Base-by-base conservation (phyloP, 1,140 invertebrate species). In the Neodiprion lecontei region DNA sequence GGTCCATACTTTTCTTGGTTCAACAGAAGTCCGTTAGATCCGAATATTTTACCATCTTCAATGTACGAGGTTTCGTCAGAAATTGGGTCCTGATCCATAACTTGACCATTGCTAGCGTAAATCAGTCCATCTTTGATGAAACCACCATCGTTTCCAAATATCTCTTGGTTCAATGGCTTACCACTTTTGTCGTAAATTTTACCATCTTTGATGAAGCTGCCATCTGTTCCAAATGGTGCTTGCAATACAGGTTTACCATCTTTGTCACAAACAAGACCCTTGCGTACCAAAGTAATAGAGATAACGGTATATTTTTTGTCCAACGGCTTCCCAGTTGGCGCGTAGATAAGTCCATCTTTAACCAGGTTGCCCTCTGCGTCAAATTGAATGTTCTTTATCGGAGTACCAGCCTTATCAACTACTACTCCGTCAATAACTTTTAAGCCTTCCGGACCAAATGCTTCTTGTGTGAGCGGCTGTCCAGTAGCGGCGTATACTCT, bases 371-470 rank as follows among this genome's bases (percentile, higher is more conserved):
- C 86, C 65, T 88, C 86, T 1, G 68, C 67, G 73, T 88, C 86
- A 14, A 88, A 88, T 12, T 28, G 70, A 4, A 78, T 78, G 49
- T 82, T 81, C 70, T 86, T 87, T 28, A 88, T 21, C 1, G 85
- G 85, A 72, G 83, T 84, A 0, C 86, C 85, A 14, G 76, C 77
- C 73, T 85, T 85, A 14, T 88, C 87, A 1, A 88, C 80, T 3
- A 88, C 70, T 0, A 87, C 74, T 61, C 87, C 87, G 21, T 87
- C 78, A 5, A 81, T 67, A 8, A 88, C 79, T 74, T 80, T 86
- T 9, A 88, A 47, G 68, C 85, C 87, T 77, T 88, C 87, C 2
- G 84, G 83, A 12, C 87, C 87, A 72, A 88, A 88, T 17, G 87
- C 83, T 78, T 88, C 87, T 48, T 86, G 85, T 0, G 81, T 85